phyloP scores from a whole-genome alignment of 2,888 invertebrate genomes.

The Euzophera pinguis region DNA sequence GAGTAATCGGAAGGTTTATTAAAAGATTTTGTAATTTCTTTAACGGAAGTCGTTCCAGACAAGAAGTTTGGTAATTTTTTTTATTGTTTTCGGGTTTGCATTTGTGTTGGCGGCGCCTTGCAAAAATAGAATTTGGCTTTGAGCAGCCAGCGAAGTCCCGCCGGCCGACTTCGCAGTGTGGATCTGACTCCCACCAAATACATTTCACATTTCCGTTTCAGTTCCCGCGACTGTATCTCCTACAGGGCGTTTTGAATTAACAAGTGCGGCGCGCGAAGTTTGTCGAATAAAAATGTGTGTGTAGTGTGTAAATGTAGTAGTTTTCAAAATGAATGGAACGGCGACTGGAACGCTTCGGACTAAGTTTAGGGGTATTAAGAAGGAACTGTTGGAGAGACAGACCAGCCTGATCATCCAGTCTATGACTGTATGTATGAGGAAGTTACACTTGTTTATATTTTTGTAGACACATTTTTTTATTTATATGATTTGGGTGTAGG shows the following conservation, averaged over 20 bases:
- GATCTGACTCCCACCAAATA: slow-evolving; percentile 57
- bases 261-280: background rate
- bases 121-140: slow-evolving; percentile 78
- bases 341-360: slow-evolving; percentile 80
- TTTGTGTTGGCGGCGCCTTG: slow-evolving; percentile 71
- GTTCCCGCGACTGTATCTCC: slow-evolving; percentile 20
- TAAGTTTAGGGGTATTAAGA: slow-evolving; percentile 88
- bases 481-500: too few relatives aligned
- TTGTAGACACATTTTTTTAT: background rate
- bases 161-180: slow-evolving; percentile 57
- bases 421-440: slow-evolving; percentile 87
- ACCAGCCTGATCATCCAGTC: slow-evolving; percentile 86
- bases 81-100: slow-evolving; percentile 62
- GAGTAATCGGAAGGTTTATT: background rate
- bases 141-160: slow-evolving; percentile 65
- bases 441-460: background rate
- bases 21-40: background rate
- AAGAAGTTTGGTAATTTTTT: slow-evolving; percentile 51
- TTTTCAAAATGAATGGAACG: slow-evolving; percentile 56
- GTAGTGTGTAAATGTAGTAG: slow-evolving; percentile 37
- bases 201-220: slow-evolving; percentile 40
- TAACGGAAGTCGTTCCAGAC: slow-evolving; percentile 14
- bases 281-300: slow-evolving; percentile 23
- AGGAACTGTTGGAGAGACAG: slow-evolving; percentile 85
- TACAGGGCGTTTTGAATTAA: slow-evolving; percentile 10